A percentile compares a stretch with the other conserved stretches of the same genome.
phyloP scores from a whole-genome alignment of 2,888 invertebrate genomes.

The Aelia acuminata region DNA sequence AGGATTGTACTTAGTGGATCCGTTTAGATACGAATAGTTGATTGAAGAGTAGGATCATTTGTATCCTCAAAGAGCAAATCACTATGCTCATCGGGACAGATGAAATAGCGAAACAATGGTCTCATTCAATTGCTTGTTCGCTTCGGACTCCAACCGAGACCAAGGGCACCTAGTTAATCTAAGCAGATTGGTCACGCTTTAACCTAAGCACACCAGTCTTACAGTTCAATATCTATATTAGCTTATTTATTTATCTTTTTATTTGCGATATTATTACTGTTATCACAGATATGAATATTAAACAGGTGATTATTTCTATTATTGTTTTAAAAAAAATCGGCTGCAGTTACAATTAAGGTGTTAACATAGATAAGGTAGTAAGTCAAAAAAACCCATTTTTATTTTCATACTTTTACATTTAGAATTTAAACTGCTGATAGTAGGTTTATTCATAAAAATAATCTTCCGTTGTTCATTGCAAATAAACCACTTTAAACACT shows the following conservation, averaged over 20 bases:
- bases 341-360: too few species aligned
- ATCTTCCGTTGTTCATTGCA: too few species aligned
- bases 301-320: too few species aligned
- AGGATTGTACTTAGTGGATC: not conserved
- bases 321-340: too few species aligned
- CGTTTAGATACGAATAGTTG: not conserved
- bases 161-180: constrained; percentile 2
- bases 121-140: not conserved
- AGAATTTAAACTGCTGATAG: too few species aligned
- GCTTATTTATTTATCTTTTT: not conserved
- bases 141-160: not conserved
- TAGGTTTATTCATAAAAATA: too few species aligned
- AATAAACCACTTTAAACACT: too few species aligned
- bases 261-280: not conserved
- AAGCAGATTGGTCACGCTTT: constrained; percentile 4
- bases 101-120: constrained; percentile 7
- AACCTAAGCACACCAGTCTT: not conserved
- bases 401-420: too few species aligned
- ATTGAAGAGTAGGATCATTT: not conserved
- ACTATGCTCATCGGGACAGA: not conserved
- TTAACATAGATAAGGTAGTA: too few species aligned
- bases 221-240: not conserved
- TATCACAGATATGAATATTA: not conserved
- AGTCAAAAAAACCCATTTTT: too few species aligned
- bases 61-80: not conserved